phyloP scores from a whole-genome alignment of 2,113 vertebrate species.

The Isurus oxyrinchus region DNA sequence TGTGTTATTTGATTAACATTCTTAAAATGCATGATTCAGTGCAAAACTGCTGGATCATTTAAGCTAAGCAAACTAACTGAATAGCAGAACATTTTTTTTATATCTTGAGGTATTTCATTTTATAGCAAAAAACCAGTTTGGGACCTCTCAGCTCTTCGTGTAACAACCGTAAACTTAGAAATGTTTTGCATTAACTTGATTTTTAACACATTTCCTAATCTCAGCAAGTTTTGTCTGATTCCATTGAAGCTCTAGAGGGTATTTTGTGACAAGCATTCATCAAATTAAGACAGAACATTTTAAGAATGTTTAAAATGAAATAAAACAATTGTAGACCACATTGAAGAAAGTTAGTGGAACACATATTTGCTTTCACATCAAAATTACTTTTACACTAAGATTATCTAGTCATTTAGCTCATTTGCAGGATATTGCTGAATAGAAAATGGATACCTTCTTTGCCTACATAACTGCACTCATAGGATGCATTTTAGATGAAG shows the following conservation, averaged over 20 bases:
- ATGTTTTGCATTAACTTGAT: constrained; percentile 37
- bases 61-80: background rate
- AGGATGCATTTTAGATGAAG: background rate
- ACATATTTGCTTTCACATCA: background rate
- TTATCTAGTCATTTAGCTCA: background rate
- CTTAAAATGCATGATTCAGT: background rate
- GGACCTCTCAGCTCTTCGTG: constrained; percentile 43
- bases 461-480: background rate
- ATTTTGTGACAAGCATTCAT: background rate
- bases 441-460: background rate
- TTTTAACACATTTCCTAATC: background rate
- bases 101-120: background rate
- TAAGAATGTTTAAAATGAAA: background rate
- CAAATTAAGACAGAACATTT: background rate
- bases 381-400: background rate
- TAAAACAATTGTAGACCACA: background rate
- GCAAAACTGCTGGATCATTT: background rate
- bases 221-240: background rate
- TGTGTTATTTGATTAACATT: background rate
- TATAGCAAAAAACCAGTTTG: background rate
- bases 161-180: constrained; percentile 48
- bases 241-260: background rate
- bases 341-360: background rate
- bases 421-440: background rate
- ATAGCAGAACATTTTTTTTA: background rate